These are phyloP conservation scores for Palaemon carinicauda DNA, from an alignment of 1,140 invertebrate genomes.

Conservation along the genomic window DNA sequence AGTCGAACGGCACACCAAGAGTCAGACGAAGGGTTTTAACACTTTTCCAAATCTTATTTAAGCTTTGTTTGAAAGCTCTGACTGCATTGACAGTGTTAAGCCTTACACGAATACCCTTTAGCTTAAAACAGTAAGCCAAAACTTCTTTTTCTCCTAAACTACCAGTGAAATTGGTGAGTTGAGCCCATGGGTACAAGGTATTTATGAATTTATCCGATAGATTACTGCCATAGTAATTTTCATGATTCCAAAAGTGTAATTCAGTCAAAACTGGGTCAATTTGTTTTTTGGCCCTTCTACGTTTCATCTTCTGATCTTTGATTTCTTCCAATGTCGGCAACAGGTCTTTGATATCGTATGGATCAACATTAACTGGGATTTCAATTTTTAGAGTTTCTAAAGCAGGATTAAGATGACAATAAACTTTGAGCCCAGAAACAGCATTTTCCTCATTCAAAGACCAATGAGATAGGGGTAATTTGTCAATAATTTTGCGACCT, in stretches of 20 bases:
- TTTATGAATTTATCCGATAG: neutral
- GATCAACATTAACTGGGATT: neutral
- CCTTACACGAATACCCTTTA: slow-evolving; percentile 20
- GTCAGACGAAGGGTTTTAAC: neutral
- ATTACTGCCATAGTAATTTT: neutral
- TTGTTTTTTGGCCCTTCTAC: neutral
- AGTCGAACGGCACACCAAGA: neutral
- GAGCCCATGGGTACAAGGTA: slow-evolving; percentile 7
- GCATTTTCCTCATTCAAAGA: neutral
- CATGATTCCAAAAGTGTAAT: slow-evolving; percentile 11
- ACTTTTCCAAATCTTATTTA: neutral
- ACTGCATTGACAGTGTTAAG: neutral
- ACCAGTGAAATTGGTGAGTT: slow-evolving; percentile 3
- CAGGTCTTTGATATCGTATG: slow-evolving; percentile 6
- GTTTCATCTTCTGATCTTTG: neutral
- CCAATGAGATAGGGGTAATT: neutral
- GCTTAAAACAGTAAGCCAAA: slow-evolving; percentile 14
- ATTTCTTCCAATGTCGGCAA: neutral
- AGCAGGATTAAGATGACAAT: neutral
- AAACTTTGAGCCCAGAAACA: slow-evolving; percentile 6
- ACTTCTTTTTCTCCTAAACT: slow-evolving; percentile 17
- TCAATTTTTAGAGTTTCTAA: neutral
- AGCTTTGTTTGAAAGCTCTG: neutral
- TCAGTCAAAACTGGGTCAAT: neutral
- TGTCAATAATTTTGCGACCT: neutral